Base-by-base conservation (phyloP, 1,140 invertebrate genomes). In the Cydia strobilella region DNA sequence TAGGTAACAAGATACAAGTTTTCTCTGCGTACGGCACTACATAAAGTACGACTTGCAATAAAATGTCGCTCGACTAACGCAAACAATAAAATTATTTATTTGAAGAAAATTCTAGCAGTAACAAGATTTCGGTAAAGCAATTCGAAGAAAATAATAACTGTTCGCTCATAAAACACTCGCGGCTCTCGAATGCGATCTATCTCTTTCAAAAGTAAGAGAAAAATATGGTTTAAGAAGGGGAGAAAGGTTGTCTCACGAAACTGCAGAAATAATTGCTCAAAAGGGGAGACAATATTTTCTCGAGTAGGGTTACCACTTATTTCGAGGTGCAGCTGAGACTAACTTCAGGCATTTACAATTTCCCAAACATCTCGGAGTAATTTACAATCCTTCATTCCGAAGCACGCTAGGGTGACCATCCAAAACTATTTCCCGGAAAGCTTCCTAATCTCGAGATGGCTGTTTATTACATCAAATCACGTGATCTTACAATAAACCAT, bases 401-500 rank as follows among this genome's bases (percentile, higher is more conserved):
- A 84, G 86, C 79, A 85, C 85, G 86, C 77, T 77, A 80, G 78
- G 75, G 80, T 72, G 79, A 82, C 83, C 82, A 84, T 69, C 65
- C 81, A 88, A 89, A 91, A 89, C 86, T 90, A 88, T 89, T 87
- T 90, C 83, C 87, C 79, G 75, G 73, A 81, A 87, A 90, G 89
- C 91, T 91, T 90, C 88, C 62, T 23, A 51, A 72, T 85, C 87
- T 79, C 77, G 80, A 77, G 82, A 84, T 79, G 54, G 79, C 81
- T 80, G 81, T 88, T 90, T 93, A 93, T 90, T 87, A 86, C 85
- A 75, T 73, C 82, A 82, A 82, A 93, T 89, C 91, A 93, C 90
- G 91, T 89, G 86, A 92, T 88, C 86, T 84, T 75, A 87, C 88
- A 83, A 89, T 93, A 90, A 91, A 88, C 87, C 88, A 90, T 91